Evolutionary conservation across 2,888 invertebrate species (phyloP), one percentile per base, ranked within the genome.

Genomic region (Tipula lateralis): DNA sequence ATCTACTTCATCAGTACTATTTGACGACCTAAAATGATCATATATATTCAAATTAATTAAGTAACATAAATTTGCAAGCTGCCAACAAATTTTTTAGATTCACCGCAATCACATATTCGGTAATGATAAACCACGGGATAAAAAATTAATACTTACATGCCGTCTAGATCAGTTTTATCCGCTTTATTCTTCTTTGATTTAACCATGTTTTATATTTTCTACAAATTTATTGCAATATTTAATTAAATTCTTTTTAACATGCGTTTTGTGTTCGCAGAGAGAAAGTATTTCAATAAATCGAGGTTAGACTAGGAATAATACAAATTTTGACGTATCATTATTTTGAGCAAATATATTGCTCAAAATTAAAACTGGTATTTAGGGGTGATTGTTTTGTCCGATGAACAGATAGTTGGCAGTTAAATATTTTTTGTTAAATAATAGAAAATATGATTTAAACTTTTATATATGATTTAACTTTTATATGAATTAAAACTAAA

Each of bases 1-100:
- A 32, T 92, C 91, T 85, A 88, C 88, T 85, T 91, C 89, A n/a
- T 90, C 92, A 24, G 66, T 66, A 24, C 9, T 66, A 66, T 66
- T 66, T 0, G 66, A 24, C 19, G 66, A 66, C 9, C 66, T 66
- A 66, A 24, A 66, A 66, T 66, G 24, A 24, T 24, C 19, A 66
- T 66, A 66, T 66, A 24, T 66, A 66, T 66, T 24, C 24, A 66
- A 66, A 12, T 24, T 9, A 66, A 66, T 66, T 66, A 24, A 24
- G 24, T 24, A 24, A 66, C 9, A 13, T 24, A 66, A 24, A 24
- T 1, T 24, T 6, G 66, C 24, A 66, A 66, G 24, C 66, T 50
- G 50, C 50, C 50, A 50, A 50, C 81, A 7, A 29, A 80, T 2
- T 80, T 80, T 80, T 80, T 29, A 9, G 13, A 29, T 82, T 82